Percentiles rank a stretch among this genome's conserved stretches.
phyloP scores from a whole-genome alignment of 1,140 invertebrate genomes.

The Steinernema feltiae region DNA sequence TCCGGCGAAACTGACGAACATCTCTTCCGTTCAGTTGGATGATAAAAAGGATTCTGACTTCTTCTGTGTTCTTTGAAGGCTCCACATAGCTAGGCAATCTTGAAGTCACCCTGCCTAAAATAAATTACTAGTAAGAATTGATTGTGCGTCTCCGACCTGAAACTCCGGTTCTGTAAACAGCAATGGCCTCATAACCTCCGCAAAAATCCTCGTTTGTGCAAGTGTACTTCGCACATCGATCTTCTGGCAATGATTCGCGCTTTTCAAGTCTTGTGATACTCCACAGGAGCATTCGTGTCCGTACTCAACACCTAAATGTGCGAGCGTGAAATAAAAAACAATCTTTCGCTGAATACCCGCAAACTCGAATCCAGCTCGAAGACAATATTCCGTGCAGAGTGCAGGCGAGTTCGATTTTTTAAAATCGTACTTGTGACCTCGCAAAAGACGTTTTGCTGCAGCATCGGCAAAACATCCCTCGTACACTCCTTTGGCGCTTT shows the following conservation, averaged over 20 bases:
- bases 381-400: conserved; percentile 39
- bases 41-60: conserved; percentile 79
- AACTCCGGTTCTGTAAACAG: conserved; percentile 48
- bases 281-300: conserved; percentile 48
- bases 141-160: conserved; percentile 26
- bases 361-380: conserved; percentile 38
- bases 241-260: neutral
- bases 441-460: conserved; percentile 16
- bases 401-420: conserved; percentile 39
- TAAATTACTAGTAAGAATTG: neutral
- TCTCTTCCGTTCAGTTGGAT: conserved; percentile 90
- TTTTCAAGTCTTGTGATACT: neutral
- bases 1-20: conserved; percentile 79
- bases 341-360: conserved; percentile 35
- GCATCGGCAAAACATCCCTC: conserved; percentile 25
- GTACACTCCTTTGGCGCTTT: neutral
- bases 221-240: conserved; percentile 32
- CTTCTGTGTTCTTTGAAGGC: neutral
- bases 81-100: conserved; percentile 25
- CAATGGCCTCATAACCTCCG: conserved; percentile 44
- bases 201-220: conserved; percentile 36
- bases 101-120: neutral
- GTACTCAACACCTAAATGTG: conserved; percentile 43
- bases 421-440: neutral
- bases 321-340: neutral